phyloP scores from a whole-genome alignment of 2,888 invertebrate species.

The Neoitamus cyanurus region DNA sequence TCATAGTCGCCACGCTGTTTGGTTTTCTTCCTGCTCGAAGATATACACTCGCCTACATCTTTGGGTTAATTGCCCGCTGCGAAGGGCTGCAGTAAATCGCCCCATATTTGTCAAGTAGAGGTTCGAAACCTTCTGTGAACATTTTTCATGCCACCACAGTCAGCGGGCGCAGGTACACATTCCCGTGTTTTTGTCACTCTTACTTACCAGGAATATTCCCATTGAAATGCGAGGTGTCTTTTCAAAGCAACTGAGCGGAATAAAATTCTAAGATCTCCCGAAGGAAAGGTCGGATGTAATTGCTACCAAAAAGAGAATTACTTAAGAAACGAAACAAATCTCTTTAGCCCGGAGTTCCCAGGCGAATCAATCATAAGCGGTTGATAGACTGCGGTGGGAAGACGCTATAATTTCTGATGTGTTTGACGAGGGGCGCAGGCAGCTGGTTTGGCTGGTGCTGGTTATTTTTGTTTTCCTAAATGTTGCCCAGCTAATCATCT shows the following conservation, averaged over 20 bases:
- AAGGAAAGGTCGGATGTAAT: neutral
- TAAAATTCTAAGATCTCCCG: neutral
- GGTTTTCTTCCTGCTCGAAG: neutral
- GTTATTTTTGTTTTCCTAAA: neutral
- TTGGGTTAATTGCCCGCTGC: constrained; percentile 10
- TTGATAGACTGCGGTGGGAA: neutral
- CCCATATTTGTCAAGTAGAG: neutral
- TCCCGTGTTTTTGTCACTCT: neutral
- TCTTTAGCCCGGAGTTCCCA: neutral
- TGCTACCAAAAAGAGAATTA: constrained; percentile 1
- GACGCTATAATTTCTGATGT: neutral
- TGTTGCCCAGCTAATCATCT: neutral
- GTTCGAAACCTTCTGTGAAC: neutral
- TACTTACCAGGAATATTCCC: neutral
- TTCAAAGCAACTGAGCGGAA: neutral
- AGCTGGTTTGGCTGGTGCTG: neutral
- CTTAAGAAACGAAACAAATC: constrained; percentile 2
- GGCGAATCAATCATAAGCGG: constrained; percentile 4
- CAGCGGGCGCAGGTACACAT: neutral
- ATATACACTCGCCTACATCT: neutral
- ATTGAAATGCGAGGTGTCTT: neutral
- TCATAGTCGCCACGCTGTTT: neutral
- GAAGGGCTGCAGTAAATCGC: neutral
- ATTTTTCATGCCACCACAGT: neutral
- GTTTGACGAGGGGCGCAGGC: neutral